Conservation (phyloP, 1,140 invertebrate genomes). For the Sarcophaga bullata region DNA sequence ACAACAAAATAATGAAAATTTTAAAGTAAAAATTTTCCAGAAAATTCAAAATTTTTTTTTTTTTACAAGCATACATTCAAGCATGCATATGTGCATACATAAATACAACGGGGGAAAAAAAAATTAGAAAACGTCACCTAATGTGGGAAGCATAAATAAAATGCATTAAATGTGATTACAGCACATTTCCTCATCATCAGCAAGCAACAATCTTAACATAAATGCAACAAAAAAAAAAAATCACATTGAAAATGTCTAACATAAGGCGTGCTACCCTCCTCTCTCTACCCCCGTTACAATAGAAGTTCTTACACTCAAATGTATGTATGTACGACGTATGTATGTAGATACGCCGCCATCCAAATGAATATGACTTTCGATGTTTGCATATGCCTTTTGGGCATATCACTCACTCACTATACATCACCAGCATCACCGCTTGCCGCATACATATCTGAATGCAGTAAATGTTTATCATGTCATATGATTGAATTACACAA, state of each 20-base stretch:
- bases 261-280: neutral
- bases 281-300: neutral
- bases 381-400: neutral
- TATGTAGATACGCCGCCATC: neutral
- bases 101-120: no score
- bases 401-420: neutral
- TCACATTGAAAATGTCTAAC: neutral
- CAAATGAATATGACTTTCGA: neutral
- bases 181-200: constrained; percentile 34
- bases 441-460: no score
- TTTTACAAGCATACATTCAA: neutral
- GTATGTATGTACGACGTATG: neutral
- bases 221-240: neutral
- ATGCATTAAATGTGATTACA: constrained; percentile 38
- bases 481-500: no score
- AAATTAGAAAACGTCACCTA: neutral
- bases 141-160: constrained; percentile 31
- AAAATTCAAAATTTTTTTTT: neutral
- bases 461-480: no score
- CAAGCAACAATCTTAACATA: neutral
- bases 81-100: neutral
- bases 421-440: no score
- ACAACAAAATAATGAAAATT: neutral
- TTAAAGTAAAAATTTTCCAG: constrained; percentile 19
- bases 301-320: neutral